These are phyloP conservation scores for Drosophila neotestacea DNA, from an alignment of 2,888 invertebrate genomes.

Conservation along the genomic window DNA sequence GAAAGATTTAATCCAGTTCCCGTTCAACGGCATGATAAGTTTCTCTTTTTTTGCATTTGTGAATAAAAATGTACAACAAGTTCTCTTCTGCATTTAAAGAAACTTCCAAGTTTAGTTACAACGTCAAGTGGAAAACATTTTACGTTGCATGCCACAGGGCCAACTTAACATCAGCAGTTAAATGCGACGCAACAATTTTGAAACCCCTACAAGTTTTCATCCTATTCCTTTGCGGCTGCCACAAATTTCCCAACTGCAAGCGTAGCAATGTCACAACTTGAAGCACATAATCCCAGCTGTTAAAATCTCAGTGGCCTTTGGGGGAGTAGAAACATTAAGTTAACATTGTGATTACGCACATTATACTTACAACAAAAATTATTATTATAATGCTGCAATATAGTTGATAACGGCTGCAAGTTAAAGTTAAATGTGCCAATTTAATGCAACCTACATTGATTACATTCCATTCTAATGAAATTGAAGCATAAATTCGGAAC, in stretches of 20 bases:
- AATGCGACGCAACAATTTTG: constrained; percentile 19
- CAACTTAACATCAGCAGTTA: constrained; percentile 2
- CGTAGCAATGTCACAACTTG: constrained; percentile 19
- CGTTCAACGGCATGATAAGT: constrained; percentile 18
- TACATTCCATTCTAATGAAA: background rate
- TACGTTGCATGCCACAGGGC: constrained; percentile 5
- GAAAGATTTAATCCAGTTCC: constrained; percentile 13
- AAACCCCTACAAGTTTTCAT: constrained; percentile 3
- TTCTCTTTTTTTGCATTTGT: constrained; percentile 36
- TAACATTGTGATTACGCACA: constrained; percentile 57
- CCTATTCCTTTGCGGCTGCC: constrained; percentile 3
- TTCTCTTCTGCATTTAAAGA: constrained; percentile 44
- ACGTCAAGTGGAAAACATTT: background rate
- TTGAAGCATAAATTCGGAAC: background rate
- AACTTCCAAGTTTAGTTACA: constrained; percentile 17
- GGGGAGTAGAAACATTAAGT: constrained; percentile 31
- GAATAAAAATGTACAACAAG: constrained; percentile 57
- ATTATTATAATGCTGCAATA: constrained; percentile 34
- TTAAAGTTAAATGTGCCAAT: constrained; percentile 22
- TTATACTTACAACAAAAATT: constrained; percentile 39
- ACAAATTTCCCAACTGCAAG: background rate
- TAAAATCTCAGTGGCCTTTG: constrained; percentile 42
- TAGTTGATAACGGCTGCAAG: constrained; percentile 24
- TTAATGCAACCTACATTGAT: constrained; percentile 10
- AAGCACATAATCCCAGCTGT: constrained; percentile 55